phyloP scores from a whole-genome alignment of 2,888 invertebrate genomes.

The Phengaris arion region DNA sequence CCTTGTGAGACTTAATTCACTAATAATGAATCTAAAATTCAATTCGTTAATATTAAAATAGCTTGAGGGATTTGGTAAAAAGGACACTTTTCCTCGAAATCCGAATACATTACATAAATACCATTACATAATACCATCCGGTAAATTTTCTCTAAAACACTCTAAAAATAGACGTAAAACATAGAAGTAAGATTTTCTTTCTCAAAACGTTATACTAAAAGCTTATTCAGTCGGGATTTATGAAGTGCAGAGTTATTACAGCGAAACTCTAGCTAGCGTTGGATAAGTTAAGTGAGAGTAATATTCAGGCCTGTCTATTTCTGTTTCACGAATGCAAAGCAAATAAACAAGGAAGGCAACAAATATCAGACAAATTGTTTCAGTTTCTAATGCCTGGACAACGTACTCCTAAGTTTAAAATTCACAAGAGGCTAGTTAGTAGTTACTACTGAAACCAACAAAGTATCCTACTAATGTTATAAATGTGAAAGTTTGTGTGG shows the following conservation, averaged over 20 bases:
- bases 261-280: background rate
- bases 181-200: background rate
- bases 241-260: conserved; percentile 6
- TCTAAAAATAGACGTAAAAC: background rate
- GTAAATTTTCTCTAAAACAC: background rate
- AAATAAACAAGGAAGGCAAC: background rate
- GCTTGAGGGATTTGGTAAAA: background rate
- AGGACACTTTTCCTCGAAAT: background rate
- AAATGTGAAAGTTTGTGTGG: too few species aligned
- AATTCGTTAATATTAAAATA: background rate
- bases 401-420: too few species aligned
- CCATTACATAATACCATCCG: too few species aligned
- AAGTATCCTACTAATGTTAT: too few species aligned
- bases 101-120: background rate
- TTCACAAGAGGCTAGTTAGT: too few species aligned
- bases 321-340: conserved; percentile 16
- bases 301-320: conserved; percentile 10
- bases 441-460: too few species aligned
- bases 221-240: background rate
- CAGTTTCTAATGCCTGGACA: background rate
- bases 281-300: conserved; percentile 16
- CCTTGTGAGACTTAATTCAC: conserved; percentile 8
- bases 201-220: background rate
- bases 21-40: background rate
- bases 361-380: conserved; percentile 11